Percentiles rank a stretch among this genome's conserved stretches.
Evolutionary conservation across 2,113 vertebrate species (phyloP).

Genomic region (Thalassoma bifasciatum): DNA sequence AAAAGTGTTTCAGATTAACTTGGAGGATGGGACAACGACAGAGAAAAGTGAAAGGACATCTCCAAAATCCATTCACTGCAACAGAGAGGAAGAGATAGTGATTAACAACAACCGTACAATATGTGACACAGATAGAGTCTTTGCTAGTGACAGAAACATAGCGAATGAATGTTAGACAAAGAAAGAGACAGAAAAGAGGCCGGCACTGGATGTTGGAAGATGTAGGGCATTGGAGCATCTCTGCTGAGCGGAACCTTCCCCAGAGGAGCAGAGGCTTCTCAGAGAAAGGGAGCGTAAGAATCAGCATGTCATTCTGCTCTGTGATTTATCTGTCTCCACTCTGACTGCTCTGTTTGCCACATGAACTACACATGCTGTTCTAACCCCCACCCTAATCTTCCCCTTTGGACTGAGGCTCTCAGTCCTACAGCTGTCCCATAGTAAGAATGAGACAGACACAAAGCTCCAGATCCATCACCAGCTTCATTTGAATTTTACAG

Average conservation of each 20-base stretch:
- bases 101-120: background rate
- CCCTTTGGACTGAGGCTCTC: background rate
- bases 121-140: constrained; percentile 7
- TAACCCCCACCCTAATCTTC: no score
- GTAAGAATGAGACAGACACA: background rate
- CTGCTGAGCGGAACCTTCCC: constrained; percentile 42
- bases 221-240: constrained; percentile 66
- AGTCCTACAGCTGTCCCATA: background rate
- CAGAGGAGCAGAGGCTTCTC: constrained; percentile 37
- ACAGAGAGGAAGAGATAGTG: background rate
- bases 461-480: background rate
- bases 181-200: constrained; percentile 19
- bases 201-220: constrained; percentile 47
- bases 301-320: constrained; percentile 16
- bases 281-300: constrained; percentile 45
- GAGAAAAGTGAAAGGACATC: background rate
- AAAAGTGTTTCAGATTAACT: no score
- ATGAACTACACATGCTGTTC: background rate
- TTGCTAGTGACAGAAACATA: background rate
- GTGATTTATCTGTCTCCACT: background rate
- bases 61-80: background rate
- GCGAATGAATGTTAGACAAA: constrained; percentile 2
- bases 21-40: no score
- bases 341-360: constrained; percentile 6
- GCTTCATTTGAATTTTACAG: background rate